Conservation (phyloP, 1,140 invertebrate genomes). For the Musca domestica region DNA sequence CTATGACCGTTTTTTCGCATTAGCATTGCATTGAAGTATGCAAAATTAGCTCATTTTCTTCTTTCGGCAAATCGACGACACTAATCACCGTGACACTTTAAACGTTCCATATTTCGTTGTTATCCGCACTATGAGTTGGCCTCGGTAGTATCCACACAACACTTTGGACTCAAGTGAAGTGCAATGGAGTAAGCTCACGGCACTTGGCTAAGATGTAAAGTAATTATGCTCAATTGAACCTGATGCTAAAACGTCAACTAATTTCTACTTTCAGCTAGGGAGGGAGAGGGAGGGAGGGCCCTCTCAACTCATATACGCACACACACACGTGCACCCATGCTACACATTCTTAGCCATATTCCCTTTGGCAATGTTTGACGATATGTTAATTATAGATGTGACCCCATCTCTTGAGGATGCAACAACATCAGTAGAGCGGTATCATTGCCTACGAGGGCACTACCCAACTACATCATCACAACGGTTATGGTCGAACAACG, state of each 20-base stretch:
- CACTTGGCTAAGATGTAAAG: conserved; percentile 7
- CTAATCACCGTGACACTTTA: conserved; percentile 11
- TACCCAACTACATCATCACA: no score
- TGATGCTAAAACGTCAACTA: conserved; percentile 17
- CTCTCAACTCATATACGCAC: no score
- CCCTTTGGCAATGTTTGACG: not conserved
- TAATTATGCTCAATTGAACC: conserved; percentile 6
- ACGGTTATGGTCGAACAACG: not conserved
- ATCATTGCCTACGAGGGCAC: no score
- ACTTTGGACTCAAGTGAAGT: no score
- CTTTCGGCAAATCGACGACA: not conserved
- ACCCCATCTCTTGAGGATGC: conserved; percentile 11
- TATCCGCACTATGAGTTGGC: not conserved
- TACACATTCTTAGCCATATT: no score
- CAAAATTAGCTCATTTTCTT: not conserved
- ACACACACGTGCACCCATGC: no score
- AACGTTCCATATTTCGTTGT: conserved; percentile 14
- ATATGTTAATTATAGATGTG: conserved; percentile 20
- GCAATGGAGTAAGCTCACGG: not conserved
- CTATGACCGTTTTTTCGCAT: no score
- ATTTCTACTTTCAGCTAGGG: not conserved
- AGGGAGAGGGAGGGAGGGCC: no score
- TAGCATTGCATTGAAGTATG: not conserved
- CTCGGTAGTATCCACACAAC: no score
- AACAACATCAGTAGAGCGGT: not conserved